Base-by-base conservation (phyloP, 2,797 vertebrate species). In the Crenichthys baileyi region DNA sequence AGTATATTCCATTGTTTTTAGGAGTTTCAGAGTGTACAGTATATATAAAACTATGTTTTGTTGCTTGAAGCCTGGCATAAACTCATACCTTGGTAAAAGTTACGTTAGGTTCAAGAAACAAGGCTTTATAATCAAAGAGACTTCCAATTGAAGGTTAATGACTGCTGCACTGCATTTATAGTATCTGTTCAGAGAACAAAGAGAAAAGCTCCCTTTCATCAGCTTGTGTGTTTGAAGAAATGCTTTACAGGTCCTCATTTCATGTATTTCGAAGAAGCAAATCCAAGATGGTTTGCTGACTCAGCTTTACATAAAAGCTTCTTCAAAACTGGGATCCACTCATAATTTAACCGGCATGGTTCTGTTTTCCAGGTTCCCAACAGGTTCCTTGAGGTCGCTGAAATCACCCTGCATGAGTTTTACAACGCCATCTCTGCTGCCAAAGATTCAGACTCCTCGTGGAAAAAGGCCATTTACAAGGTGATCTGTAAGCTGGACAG, bases 381-480 rank as follows among this genome's bases (percentile, higher is more conserved):
- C 29, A 95, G 95, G 88, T 99, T 99, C 94, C 91, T 99, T 93
- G 97, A 99, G 90, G 96, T 98, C 56, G 95, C 97, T 83, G 97
- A 97, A 88, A 92, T 98, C 92, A 98, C 98, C 0, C 91, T 99
- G 81, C 97, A 96, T 77, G 97, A 99, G 87, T 99, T 99, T 94
- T 99, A 97, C 94, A 97, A 93, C 0, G 98, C 98, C 1, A 94
- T 99, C 76, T 95, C 95, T 70, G 79, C 95, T 0, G 94, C 96
- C 89, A 98, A 97, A 96, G 98, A 99, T 15, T 94, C 96, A 0
- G 98, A 99, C 86, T 96, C 97, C 29, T 99, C 98, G n/a, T 99
- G 98, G 98, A 99, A 99, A 90, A 99, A 99, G 93, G 96, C 97
- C 85, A 99, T 99, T 90, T 99, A 99, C 95, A 99, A 99, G 95